Percentiles rank a stretch among this genome's conserved stretches.
These are phyloP conservation scores for Drosophila emarginata DNA, from an alignment of 2,888 invertebrate species.

Conservation along the genomic window DNA sequence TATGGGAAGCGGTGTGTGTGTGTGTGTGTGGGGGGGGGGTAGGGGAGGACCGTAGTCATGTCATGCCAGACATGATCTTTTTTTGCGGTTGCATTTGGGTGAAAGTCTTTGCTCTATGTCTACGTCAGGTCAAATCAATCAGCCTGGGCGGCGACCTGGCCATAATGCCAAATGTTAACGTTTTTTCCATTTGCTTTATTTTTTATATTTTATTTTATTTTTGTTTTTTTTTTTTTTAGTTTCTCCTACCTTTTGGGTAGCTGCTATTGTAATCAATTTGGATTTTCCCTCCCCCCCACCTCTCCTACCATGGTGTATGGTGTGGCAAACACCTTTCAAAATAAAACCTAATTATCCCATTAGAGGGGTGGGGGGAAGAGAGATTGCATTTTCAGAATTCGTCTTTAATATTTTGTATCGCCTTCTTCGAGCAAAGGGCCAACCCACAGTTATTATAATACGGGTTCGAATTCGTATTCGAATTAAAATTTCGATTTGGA, in stretches of 20 bases:
- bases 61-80: conserved; percentile 33
- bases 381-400: background rate
- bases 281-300: background rate
- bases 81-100: conserved; percentile 49
- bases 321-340: conserved; percentile 17
- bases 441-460: background rate
- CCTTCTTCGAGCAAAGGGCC: background rate
- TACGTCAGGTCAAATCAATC: conserved; percentile 70
- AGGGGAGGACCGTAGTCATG: conserved; percentile 16
- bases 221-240: conserved; percentile 7
- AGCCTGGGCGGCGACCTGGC: conserved; percentile 70
- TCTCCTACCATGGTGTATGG: background rate
- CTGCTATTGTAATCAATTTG: conserved; percentile 10
- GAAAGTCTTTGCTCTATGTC: conserved; percentile 48
- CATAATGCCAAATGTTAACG: conserved; percentile 17
- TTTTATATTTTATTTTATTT: conserved; percentile 9
- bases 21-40: no score
- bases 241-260: conserved; percentile 3
- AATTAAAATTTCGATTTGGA: background rate
- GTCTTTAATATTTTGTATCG: background rate
- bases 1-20: no score
- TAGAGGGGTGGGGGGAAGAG: background rate
- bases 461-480: background rate
- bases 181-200: conserved; percentile 17
- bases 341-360: conserved; percentile 10